Evolutionary conservation across 2,113 vertebrate genomes (phyloP).

Genomic region (Austrofundulus limnaeus): DNA sequence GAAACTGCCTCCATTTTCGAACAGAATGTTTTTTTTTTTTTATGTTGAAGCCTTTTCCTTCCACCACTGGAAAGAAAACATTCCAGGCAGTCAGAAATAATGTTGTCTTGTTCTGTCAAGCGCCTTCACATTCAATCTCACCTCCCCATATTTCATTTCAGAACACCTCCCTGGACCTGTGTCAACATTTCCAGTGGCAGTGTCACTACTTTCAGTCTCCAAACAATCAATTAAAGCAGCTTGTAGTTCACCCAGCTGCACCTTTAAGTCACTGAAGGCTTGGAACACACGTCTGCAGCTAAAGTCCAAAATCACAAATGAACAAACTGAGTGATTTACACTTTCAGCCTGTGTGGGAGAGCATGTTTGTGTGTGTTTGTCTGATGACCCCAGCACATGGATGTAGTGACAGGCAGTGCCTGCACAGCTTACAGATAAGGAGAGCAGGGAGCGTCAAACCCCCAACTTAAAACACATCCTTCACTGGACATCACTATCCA

Average conservation of each 20-base stretch:
- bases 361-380: constrained; percentile 17
- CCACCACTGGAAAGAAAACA: not conserved
- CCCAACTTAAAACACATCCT: constrained; percentile 19
- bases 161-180: constrained; percentile 25
- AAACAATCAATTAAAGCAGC: constrained; percentile 12
- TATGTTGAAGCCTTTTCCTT: not conserved
- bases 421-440: constrained; percentile 49
- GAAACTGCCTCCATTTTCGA: no score
- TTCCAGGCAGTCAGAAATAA: not conserved
- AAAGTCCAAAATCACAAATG: not conserved
- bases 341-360: constrained; percentile 17
- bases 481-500: constrained; percentile 26
- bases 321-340: constrained; percentile 18
- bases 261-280: not conserved
- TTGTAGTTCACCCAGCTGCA: not conserved
- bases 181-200: constrained; percentile 9
- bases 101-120: not conserved
- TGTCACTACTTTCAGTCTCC: constrained; percentile 7
- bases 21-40: no score
- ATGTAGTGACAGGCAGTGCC: constrained; percentile 16
- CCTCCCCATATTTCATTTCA: constrained; percentile 23
- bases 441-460: constrained; percentile 48
- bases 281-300: not conserved
- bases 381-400: constrained; percentile 33
- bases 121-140: not conserved